Conservation (phyloP, 2,888 invertebrate genomes). For the Pyrgus malvae region DNA sequence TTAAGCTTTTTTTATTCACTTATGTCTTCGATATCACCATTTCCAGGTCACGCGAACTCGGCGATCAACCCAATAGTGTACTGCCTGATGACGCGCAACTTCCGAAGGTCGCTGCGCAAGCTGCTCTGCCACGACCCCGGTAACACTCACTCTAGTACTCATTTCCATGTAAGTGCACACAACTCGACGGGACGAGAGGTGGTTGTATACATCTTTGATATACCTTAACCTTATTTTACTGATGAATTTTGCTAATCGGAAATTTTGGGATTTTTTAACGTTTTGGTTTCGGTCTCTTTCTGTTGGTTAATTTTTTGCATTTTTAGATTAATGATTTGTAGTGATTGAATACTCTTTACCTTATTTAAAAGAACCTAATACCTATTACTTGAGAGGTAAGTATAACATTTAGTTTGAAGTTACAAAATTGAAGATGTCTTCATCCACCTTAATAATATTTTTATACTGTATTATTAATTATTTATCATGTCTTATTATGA, state of each 20-base stretch:
- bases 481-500: not conserved
- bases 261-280: too few species aligned
- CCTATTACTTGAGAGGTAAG: too few species aligned
- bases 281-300: too few species aligned
- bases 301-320: too few species aligned
- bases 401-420: too few species aligned
- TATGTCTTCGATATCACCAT: too few species aligned
- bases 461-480: not conserved
- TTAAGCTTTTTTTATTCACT: too few species aligned
- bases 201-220: conserved; percentile 4
- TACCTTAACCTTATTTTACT: too few species aligned
- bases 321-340: too few species aligned
- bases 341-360: too few species aligned
- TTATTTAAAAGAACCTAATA: too few species aligned
- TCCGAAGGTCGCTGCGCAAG: conserved; percentile 84
- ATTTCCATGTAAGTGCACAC: conserved; percentile 75
- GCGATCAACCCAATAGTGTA: conserved; percentile 90
- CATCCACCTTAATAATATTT: not conserved
- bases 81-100: conserved; percentile 88
- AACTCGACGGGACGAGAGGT: conserved; percentile 25
- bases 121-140: conserved; percentile 75
- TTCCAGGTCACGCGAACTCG: conserved; percentile 86
- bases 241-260: not conserved
- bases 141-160: conserved; percentile 79
- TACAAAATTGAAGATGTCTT: not conserved